Conservation (phyloP, 2,113 vertebrate genomes). For the Carlito syrichta region DNA sequence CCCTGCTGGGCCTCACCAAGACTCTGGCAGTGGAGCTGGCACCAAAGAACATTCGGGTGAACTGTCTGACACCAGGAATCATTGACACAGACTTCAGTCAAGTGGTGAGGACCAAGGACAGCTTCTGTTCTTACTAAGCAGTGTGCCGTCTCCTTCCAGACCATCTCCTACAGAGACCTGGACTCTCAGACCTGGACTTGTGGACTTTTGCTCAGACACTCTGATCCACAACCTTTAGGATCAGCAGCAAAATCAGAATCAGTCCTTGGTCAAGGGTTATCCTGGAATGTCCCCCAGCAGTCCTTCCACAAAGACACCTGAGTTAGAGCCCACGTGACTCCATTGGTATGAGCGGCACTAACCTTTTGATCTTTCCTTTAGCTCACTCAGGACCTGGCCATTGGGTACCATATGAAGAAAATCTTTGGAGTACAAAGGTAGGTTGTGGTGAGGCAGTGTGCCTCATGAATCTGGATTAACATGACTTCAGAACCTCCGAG, state of each 20-base stretch:
- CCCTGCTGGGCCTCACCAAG: constrained; percentile 85
- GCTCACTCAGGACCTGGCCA: background rate
- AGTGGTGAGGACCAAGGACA: background rate
- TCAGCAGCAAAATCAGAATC: background rate
- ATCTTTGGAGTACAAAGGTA: background rate
- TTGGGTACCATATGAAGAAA: rapidly evolving
- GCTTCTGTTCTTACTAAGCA: background rate
- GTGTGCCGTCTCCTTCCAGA: background rate
- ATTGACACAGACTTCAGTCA: background rate
- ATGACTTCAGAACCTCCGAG: background rate
- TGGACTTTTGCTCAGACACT: background rate
- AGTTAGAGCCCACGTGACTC: background rate
- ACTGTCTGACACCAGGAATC: background rate
- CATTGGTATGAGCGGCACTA: background rate
- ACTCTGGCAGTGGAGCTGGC: constrained; percentile 85
- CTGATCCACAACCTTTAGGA: background rate
- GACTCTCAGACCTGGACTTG: background rate
- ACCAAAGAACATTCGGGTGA: constrained; percentile 71
- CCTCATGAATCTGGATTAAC: background rate
- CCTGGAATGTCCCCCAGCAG: background rate
- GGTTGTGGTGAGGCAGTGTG: background rate
- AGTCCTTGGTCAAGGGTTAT: background rate
- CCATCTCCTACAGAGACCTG: no score
- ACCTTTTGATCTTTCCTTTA: background rate
- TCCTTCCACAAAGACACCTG: background rate